Base-by-base conservation (phyloP, 2,113 vertebrate genomes). In the Sigmodon hispidus region DNA sequence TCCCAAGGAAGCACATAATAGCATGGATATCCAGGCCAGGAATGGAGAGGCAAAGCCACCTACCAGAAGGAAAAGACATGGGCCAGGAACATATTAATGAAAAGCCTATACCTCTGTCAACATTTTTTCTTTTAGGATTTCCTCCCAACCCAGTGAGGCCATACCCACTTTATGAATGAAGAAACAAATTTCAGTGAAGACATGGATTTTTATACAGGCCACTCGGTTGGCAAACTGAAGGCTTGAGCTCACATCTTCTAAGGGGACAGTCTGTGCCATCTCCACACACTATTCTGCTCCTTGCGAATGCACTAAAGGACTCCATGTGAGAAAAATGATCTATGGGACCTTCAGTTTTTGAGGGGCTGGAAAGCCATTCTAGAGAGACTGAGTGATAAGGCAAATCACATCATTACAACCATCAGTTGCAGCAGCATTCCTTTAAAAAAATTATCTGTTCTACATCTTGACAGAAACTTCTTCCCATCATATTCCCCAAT, bases 121-220 rank as follows among this genome's bases (percentile, higher is more conserved):
- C 31, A 77, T 17, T 87, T 61, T 61, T n/a, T 50, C 48, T 63
- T 90, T 86, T 15, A 11, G 12, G n/a, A 94, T 29, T 81, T 96
- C 70, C 52, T 80, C 57, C 26, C 48, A 86, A 45, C 19, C 73
- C 24, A 36, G 6, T 21, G 4, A 57, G n/a, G 43, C 72, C 29
- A 59, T 5, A 17, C 7, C 50, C 59, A 88, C 61, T 85, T 96
- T 90, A 76, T 85, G 76, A 89, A 86, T 77, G 93, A 96, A 92
- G 65, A 92, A 89, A 61, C n/a, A 59, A 87, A 73, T 72, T 22
- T 87, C 43, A 59, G 21, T 43, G 43, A 72, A 80, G 19, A 36
- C 1, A 88, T 43, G 52, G 19, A 76, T 1, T 69, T 80, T 16
- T 24, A 80, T 73, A 52, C 95, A 87, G n/a, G 6, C 69, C 76